Conservation (phyloP, 2,113 vertebrate species). For the Chloroceryle aenea region DNA sequence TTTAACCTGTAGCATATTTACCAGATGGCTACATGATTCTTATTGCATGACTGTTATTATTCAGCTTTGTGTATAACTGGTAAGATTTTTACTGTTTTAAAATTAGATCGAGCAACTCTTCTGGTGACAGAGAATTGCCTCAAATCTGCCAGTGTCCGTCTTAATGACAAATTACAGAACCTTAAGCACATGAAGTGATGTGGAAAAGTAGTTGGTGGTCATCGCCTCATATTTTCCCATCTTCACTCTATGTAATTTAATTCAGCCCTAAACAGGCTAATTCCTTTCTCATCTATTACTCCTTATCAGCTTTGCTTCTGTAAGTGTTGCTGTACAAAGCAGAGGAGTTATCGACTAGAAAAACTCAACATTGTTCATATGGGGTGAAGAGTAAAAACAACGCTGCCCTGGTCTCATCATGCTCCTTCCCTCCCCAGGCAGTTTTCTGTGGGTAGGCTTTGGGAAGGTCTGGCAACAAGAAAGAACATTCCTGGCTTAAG, state of each 20-base stretch:
- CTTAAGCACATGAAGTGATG: background rate
- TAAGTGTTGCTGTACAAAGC: background rate
- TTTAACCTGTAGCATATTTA: background rate
- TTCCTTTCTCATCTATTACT: background rate
- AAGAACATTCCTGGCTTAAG: background rate
- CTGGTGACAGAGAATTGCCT: background rate
- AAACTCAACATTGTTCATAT: background rate
- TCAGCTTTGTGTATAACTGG: background rate
- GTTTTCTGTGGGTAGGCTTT: background rate
- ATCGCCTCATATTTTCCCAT: background rate
- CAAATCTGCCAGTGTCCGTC: background rate
- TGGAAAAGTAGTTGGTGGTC: background rate
- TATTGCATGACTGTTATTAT: background rate
- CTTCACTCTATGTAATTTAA: background rate
- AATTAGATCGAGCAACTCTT: background rate
- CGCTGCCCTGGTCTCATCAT: background rate
- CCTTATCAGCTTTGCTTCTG: accelerated
- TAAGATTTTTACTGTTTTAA: background rate
- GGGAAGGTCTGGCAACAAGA: background rate
- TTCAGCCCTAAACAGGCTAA: background rate
- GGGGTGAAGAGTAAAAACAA: background rate
- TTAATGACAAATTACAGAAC: background rate
- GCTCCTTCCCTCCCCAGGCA: background rate
- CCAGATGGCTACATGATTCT: background rate
- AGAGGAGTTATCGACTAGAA: background rate